Percentiles rank a stretch among this genome's conserved stretches.
These are phyloP conservation scores for Zosterops hypoxanthus DNA, from an alignment of 2,113 vertebrate genomes.

Conservation along the genomic window DNA sequence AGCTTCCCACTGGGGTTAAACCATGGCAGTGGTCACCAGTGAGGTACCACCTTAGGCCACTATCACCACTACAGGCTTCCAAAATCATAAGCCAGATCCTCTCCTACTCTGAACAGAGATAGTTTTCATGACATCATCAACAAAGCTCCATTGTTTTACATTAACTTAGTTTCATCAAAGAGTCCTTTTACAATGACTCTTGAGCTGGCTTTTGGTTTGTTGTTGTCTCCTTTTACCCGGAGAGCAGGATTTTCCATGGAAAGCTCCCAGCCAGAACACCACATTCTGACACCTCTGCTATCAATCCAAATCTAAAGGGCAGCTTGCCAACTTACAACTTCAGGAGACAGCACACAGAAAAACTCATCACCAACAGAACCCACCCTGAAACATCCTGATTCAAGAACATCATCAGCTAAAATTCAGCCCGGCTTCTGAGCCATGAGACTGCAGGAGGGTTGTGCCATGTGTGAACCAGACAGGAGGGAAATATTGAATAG, in stretches of 20 bases:
- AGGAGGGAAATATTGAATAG: neutral
- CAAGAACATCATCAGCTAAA: neutral
- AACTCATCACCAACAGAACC: neutral
- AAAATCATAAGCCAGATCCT: neutral
- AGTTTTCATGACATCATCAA: neutral
- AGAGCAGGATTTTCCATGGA: neutral
- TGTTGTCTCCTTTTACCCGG: neutral
- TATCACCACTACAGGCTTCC: neutral
- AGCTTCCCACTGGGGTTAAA: neutral
- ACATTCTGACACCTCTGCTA: neutral
- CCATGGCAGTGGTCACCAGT: neutral
- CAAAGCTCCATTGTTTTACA: neutral
- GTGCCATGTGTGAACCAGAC: neutral
- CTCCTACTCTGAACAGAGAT: neutral
- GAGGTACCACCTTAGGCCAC: neutral
- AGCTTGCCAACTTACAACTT: neutral
- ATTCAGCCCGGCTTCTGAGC: neutral
- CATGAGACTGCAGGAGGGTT: neutral
- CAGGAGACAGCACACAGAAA: neutral
- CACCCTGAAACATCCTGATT: neutral
- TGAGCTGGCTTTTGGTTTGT: neutral
- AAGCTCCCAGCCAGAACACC: neutral
- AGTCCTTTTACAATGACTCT: neutral
- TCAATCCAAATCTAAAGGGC: neutral
- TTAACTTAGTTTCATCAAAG: neutral